Evolutionary conservation across 2,113 vertebrate genomes (phyloP), one percentile per base, ranked within the genome.

Genomic region (Peucedramus taeniatus): DNA sequence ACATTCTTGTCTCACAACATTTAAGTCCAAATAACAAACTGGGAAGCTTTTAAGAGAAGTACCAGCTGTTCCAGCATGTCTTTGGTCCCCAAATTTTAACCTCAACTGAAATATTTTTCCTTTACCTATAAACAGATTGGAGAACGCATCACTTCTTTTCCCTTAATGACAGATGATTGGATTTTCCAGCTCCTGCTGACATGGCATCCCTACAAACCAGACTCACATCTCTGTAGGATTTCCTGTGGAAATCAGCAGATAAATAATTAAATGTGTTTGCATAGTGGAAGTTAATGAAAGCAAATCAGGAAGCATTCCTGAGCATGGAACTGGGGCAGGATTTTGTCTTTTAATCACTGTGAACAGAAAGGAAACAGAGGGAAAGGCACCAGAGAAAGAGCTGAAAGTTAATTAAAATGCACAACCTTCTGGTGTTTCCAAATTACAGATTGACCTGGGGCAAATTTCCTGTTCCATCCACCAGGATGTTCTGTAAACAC

Each of bases 211-310:
- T 60, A 19, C 1, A 63, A 95, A 92, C 20, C 85, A 74, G 68
- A 30, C 60, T 66, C 71, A 54, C 12, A 56, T 70, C 72, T 65
- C 72, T 66, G 50, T 63, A 63, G 75, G 57, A 78, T 93, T 69
- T 91, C 69, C 80, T 84, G 39, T 92, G 64, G 77, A 96, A 96
- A 94, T 49, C 91, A 88, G 54, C n/a, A 85, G 51, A 63, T 93
- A 87, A 95, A 97, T 92, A 95, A 95, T 94, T 84, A 80, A 96
- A 91, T 9, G n/a, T 37, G 47, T 89, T 79, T 91, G 66, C 40
- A 18, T 75, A 77, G 53, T 76, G 61, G 59, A 92, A 90, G 31
- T 51, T 95, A 95, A 92, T 64, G 31, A 94, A 97, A 94, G 75
- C 24, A 88, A 85, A 94, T 79, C 76, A 89, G 65, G 28, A 93